phyloP scores from a whole-genome alignment of 2,888 invertebrate genomes.

The Microdon myrmicae region DNA sequence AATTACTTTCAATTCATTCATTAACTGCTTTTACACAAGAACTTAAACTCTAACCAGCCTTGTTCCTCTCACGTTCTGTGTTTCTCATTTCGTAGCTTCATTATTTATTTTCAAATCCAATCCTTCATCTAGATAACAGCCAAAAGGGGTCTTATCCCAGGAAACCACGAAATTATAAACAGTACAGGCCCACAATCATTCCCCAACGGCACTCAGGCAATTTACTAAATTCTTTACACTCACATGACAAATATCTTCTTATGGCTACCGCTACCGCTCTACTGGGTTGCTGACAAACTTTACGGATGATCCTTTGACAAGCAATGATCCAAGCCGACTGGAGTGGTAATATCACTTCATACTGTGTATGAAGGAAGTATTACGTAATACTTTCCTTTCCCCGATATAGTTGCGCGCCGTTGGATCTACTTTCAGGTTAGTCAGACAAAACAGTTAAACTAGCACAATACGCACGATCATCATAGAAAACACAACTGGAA shows the following conservation, averaged over 20 bases:
- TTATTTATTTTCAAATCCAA: too few relatives aligned
- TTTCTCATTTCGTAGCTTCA: too few relatives aligned
- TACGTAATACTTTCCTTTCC: conserved; percentile 43
- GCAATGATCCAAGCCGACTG: conserved; percentile 10
- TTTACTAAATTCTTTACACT: conserved; percentile 5
- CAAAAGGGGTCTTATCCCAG: too few relatives aligned
- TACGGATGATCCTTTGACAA: conserved; percentile 16
- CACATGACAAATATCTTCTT: too few relatives aligned
- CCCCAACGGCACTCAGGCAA: conserved; percentile 1
- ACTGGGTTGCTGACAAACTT: conserved; percentile 30
- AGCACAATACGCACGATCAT: conserved; percentile 39
- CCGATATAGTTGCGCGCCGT: not conserved
- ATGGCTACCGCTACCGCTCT: too few relatives aligned
- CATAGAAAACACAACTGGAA: not conserved
- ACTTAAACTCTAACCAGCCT: too few relatives aligned
- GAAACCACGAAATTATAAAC: too few relatives aligned
- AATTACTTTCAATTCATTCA: too few relatives aligned
- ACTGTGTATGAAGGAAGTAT: conserved; percentile 38
- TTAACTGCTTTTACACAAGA: too few relatives aligned
- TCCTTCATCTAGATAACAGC: too few relatives aligned
- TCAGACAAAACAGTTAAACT: conserved; percentile 22
- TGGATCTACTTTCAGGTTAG: conserved; percentile 16
- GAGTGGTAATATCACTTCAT: not conserved
- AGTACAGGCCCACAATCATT: too few relatives aligned
- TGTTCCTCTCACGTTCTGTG: too few relatives aligned